Base-by-base conservation (phyloP, 2,113 vertebrate genomes). In the Vanacampus margaritifer region DNA sequence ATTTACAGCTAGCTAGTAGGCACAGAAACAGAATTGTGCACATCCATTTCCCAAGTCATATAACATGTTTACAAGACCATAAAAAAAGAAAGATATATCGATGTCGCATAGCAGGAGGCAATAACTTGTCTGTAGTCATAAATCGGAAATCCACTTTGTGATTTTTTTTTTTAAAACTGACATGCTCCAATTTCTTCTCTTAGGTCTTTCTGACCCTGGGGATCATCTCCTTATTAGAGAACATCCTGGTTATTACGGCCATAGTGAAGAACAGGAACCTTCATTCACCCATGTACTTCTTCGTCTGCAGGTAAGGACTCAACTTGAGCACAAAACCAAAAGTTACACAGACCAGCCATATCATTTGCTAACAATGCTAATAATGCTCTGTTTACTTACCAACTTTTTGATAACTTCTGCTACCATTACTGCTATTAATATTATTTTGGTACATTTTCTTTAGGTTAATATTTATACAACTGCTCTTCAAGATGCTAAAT, bases 241-340 rank as follows among this genome's bases (percentile, higher is more conserved):
- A 98, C 81, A 94, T 98, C 81, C 75, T 99, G 72, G 96, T 99
- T 65, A 95, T 98, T 74, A 89, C 90, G 37, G 94, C 95, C 70
- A 93, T 98, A 16, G 70, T 94, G 48, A 97, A 95, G 85, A 99
- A 97, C 90, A 97, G 94, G 90, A 98, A 97, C 86, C 89, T 99
- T 66, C 97, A 98, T 80, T 97, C 94, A 0, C 96, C 95, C 45
- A 98, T 99, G 97, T 98, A 98, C 83, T 95, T 96, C 81, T 99
- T 98, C 56, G 91, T 98, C 67, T 96, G 96, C 90, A 90, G 88
- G 88, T 89, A 79, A 17, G 23, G 2, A 2, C 46, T 58, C 6
- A 45, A 19, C n/a, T 69, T 21, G 7, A n/a, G 32, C 14, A 37
- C 19, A 50, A 13, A 66, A 43, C 13, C 35, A 41, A 6, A 17